phyloP scores from a whole-genome alignment of 2,888 invertebrate genomes.

The Spatulosminthurus flaviceps region DNA sequence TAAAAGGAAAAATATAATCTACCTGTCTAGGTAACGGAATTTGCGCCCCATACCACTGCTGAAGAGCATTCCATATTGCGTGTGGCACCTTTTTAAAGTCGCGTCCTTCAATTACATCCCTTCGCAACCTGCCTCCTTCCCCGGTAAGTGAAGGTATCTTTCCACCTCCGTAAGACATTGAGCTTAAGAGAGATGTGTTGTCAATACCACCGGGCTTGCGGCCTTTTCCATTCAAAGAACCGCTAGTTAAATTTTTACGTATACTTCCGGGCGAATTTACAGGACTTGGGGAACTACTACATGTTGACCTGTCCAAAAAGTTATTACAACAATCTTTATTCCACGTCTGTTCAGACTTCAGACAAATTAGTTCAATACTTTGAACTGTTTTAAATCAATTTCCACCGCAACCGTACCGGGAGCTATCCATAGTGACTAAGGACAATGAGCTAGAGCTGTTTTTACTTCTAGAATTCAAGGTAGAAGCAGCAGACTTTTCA shows the following conservation, averaged over 20 bases:
- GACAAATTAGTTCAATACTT: no score
- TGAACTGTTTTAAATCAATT: no score
- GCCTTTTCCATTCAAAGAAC: constrained; percentile 47
- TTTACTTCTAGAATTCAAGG: constrained; percentile 47
- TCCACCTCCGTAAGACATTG: constrained; percentile 66
- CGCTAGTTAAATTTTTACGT: constrained; percentile 56
- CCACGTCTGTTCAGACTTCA: no score
- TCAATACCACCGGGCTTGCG: constrained; percentile 77
- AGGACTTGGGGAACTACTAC: constrained; percentile 62
- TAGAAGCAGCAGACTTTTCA: constrained; percentile 25
- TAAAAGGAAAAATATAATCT: constrained; percentile 52
- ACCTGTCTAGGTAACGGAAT: constrained; percentile 82
- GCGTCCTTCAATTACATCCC: constrained; percentile 71
- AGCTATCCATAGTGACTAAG: constrained; percentile 63
- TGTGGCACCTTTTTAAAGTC: constrained; percentile 90
- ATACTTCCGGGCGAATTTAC: constrained; percentile 61
- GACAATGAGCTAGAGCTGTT: constrained; percentile 62
- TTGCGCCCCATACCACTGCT: constrained; percentile 83
- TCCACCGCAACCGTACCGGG: constrained; percentile 55
- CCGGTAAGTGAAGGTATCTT: constrained; percentile 78
- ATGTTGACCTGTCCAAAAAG: constrained; percentile 49
- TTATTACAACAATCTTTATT: no score
- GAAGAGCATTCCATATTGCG: constrained; percentile 85
- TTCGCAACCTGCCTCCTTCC: constrained; percentile 84
- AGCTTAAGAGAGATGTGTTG: constrained; percentile 76